Evolutionary conservation across 2,797 vertebrate genomes (phyloP), one percentile per base, ranked within the genome.

Genomic region (Tenualosa ilisha): DNA sequence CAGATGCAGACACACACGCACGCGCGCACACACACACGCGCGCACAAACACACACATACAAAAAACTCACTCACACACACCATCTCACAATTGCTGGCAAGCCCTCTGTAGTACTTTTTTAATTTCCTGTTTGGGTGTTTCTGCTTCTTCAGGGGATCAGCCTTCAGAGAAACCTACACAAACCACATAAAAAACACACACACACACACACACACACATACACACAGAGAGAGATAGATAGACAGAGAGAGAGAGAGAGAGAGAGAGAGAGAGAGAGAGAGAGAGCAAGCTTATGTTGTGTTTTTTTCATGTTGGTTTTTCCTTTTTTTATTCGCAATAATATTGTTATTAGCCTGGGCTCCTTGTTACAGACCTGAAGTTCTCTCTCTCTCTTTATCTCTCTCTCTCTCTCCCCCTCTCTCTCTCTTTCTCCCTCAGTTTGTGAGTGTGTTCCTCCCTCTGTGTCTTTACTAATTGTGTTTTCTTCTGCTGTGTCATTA

Each of bases 271-370:
- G 46, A 49, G 46, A 49, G 7, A 49, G 46, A 49, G n/a, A 65
- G n/a, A 68, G n/a, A 31, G 22, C 7, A 8, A 63, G n/a, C 6
- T n/a, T 63, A 63, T 6, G 9, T 0, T 63, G 59, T 63, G 22
- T 9, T 1, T 63, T 24, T 0, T n/a, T n/a, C 59, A n/a, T 63
- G n/a, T 24, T 63, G 59, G 50, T 12, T 2, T 51, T 51, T 6
- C 22, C 56, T 26, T 68, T 68, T 31, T 26, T 68, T 12, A 9
- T 68, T 68, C n/a, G 7, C 91, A 94, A 89, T 93, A 93, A 92
- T 91, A 24, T 92, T 87, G 89, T 87, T 49, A 43, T 56, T 53
- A 54, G 13, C 85, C 26, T 15, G 5, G 12, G 20, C 24, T 24
- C 50, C 61, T 65, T 7, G n/a, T n/a, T n/a, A n/a, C n/a, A n/a